Base-by-base conservation (phyloP, 2,888 invertebrate genomes). In the Sphecodes monilicornis region DNA sequence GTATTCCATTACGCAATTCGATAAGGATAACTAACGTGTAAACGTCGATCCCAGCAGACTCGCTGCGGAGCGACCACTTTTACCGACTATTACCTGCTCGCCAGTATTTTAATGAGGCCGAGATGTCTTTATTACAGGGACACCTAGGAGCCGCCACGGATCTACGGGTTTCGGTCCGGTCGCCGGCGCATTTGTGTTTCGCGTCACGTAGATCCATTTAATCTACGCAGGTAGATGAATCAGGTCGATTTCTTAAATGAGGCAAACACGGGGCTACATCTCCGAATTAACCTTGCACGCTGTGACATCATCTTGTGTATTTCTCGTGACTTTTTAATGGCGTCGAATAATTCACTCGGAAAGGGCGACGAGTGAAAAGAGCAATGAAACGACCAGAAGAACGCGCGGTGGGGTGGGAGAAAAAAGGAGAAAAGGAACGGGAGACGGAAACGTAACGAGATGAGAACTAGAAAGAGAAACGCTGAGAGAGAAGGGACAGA, bases 151-250 rank as follows among this genome's bases (percentile, higher is more conserved):
- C 50, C 8, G 57, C 26, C 13, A n/a, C 39, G 78, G 39, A 76
- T 89, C 87, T 82, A 77, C 74, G 54, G 11, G 13, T 66, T 13
- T 22, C 54, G n/a, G 68, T 46, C 60, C 11, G 16, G 10, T 29
- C 60, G 68, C n/a, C 57, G 32, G n/a, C 22, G 29, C 75, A 57
- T 80, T 86, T 72, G 68, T 68, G 80, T 70, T 74, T 82, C 86
- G 76, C 85, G 80, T 85, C 86, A 85, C 83, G 88, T 89, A 87
- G 87, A 80, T 82, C 87, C 89, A 66, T 89, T 87, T 87, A 82
- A 89, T 89, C 84, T 76, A 80, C 74, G 74, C 89, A 84, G 88
- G 84, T 89, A 89, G n/a, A n/a, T 89, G 89, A 89, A 89, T 89
- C 89, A 85, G 89, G 75, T 85, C 84, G 87, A 89, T 89, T 89